A percentile compares a stretch with the other conserved stretches of the same genome.
phyloP scores from a whole-genome alignment of 2,888 invertebrate genomes.

The Coelogynopora nodosa region DNA sequence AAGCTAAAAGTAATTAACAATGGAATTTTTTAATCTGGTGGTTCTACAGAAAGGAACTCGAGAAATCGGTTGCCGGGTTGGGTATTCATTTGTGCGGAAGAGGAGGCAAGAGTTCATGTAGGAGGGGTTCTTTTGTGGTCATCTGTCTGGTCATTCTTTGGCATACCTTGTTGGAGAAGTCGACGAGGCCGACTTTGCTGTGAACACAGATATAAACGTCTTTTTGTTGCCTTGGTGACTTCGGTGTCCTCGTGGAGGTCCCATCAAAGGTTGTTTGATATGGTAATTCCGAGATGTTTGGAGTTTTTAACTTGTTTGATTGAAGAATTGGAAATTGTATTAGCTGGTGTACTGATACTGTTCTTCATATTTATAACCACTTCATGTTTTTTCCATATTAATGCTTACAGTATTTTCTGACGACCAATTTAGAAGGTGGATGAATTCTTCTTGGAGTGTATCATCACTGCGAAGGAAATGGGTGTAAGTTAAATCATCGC shows the following conservation, averaged over 20 bases:
- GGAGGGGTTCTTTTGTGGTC: not conserved
- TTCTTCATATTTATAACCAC: slow-evolving; percentile 15
- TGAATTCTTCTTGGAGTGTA: slow-evolving; percentile 6
- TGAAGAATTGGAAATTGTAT: slow-evolving; percentile 6
- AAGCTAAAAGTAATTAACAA: too few relatives aligned
- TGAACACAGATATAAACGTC: not conserved
- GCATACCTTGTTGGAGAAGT: not conserved
- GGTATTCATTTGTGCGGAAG: not conserved
- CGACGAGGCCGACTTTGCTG: not conserved
- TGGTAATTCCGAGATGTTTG: not conserved
- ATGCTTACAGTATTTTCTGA: slow-evolving; percentile 18
- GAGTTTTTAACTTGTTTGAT: not conserved
- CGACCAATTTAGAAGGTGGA: slow-evolving; percentile 17
- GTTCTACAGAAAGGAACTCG: not conserved
- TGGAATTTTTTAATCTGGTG: not conserved
- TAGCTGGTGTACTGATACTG: not conserved
- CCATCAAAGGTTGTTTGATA: not conserved
- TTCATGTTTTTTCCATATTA: slow-evolving; percentile 11
- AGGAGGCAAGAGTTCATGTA: not conserved
- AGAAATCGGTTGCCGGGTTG: not conserved
- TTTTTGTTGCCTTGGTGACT: not conserved
- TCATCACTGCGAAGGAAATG: not conserved
- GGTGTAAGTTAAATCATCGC: not conserved
- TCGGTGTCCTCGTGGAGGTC: not conserved
- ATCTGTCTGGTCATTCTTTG: not conserved